These are phyloP conservation scores for Gallinago media DNA, from an alignment of 2,113 vertebrate species.

Conservation along the genomic window DNA sequence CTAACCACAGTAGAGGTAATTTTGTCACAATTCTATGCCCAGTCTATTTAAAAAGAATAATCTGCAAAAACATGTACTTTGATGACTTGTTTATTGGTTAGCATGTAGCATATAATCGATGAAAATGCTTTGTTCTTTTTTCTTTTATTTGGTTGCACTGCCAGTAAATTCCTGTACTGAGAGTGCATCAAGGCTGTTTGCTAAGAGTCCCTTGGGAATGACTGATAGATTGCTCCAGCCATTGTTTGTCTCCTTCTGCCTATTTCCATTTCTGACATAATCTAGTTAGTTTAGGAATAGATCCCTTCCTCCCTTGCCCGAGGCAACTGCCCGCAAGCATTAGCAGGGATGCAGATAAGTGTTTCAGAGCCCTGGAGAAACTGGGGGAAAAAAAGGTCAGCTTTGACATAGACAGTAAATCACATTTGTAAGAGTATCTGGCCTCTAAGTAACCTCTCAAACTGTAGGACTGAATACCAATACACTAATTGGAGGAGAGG, in stretches of 20 bases:
- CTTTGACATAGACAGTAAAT: neutral
- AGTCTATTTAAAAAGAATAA: neutral
- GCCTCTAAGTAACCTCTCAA: neutral
- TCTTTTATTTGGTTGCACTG: neutral
- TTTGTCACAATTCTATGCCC: neutral
- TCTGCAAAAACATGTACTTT: neutral
- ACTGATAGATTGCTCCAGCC: neutral
- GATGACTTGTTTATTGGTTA: neutral
- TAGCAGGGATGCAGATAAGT: neutral
- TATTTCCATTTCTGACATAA: neutral
- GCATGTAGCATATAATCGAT: neutral
- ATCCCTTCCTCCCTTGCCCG: neutral
- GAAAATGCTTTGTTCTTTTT: neutral
- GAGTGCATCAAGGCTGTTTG: neutral
- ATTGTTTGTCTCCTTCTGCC: neutral
- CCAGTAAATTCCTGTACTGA: neutral
- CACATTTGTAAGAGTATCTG: neutral
- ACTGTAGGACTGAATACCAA: neutral
- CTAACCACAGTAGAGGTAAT: neutral
- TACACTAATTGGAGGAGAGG: neutral
- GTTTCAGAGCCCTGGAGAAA: neutral
- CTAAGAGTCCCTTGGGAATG: neutral
- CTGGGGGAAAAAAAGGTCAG: neutral
- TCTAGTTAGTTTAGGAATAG: neutral
- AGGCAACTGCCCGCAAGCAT: neutral